Conservation (phyloP, 2,888 invertebrate species). For the Sinodicranocentrus sp. region DNA sequence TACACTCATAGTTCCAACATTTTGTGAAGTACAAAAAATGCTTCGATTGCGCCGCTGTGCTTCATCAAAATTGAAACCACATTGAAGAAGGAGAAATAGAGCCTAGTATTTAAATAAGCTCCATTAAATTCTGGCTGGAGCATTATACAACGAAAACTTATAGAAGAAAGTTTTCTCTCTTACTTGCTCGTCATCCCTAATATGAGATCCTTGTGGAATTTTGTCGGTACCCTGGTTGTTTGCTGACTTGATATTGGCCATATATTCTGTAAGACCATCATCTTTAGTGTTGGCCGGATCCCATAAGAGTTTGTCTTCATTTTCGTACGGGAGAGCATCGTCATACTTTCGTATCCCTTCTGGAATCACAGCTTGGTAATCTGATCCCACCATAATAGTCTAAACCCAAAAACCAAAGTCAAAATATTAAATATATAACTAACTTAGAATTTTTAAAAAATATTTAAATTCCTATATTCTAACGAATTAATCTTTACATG, state of each 20-base stretch:
- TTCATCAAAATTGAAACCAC: conserved; percentile 97
- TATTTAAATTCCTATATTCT: no score
- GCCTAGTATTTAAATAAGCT: conserved; percentile 83
- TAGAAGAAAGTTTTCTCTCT: not conserved
- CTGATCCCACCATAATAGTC: conserved; percentile 96
- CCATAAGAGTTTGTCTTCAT: conserved; percentile 97
- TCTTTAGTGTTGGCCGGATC: conserved; percentile 89
- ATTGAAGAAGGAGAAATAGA: conserved; percentile 92
- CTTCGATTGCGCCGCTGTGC: conserved; percentile 89
- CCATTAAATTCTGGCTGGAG: not conserved
- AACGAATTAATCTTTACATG: no score
- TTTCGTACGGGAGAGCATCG: conserved; percentile 95
- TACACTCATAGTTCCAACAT: conserved; percentile 87
- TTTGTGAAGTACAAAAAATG: conserved; percentile 82
- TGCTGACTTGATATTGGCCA: conserved; percentile 71
- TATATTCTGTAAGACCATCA: conserved; percentile 80
- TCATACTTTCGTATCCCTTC: conserved; percentile 95
- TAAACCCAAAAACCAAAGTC: no score
- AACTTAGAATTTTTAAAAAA: no score
- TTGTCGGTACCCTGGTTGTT: conserved; percentile 40
- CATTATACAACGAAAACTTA: not conserved
- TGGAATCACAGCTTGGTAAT: conserved; percentile 96
- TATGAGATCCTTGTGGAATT: conserved; percentile 84
- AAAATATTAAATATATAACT: no score
- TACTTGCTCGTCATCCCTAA: conserved; percentile 84